Conservation (phyloP, 2,113 vertebrate genomes). For the Chamaetylas fuelleborni region DNA sequence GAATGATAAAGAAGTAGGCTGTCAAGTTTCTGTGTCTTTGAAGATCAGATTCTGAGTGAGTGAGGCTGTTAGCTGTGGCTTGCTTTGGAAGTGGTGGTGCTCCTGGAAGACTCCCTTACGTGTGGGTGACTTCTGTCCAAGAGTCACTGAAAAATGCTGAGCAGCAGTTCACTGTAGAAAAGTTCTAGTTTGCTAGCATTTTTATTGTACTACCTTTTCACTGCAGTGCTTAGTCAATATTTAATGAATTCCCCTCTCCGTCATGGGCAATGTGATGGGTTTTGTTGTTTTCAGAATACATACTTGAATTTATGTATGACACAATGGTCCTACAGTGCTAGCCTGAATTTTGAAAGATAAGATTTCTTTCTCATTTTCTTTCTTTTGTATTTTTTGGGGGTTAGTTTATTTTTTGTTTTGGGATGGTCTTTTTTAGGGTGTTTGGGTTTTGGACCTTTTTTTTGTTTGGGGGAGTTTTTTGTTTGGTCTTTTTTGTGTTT, state of each 20-base stretch:
- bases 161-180: background rate
- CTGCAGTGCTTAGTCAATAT: background rate
- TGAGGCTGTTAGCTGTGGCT: background rate
- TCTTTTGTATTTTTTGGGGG: background rate
- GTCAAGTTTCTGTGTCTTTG: background rate
- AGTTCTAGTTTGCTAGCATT: background rate
- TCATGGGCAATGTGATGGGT: background rate
- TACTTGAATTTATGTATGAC: background rate
- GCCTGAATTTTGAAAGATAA: background rate
- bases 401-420: background rate
- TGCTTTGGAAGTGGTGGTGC: background rate
- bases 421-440: background rate
- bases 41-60: background rate
- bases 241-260: background rate
- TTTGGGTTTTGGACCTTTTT: background rate
- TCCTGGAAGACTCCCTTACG: background rate
- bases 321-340: background rate
- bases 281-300: background rate
- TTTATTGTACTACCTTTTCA: background rate
- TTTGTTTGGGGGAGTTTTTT: background rate
- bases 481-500: background rate
- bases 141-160: background rate
- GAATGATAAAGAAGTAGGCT: background rate
- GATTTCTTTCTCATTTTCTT: background rate
- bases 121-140: background rate